A percentile compares a stretch with the other conserved stretches of the same genome.
Evolutionary conservation across 2,888 invertebrate species (phyloP).

Genomic region (Syrphus vitripennis): DNA sequence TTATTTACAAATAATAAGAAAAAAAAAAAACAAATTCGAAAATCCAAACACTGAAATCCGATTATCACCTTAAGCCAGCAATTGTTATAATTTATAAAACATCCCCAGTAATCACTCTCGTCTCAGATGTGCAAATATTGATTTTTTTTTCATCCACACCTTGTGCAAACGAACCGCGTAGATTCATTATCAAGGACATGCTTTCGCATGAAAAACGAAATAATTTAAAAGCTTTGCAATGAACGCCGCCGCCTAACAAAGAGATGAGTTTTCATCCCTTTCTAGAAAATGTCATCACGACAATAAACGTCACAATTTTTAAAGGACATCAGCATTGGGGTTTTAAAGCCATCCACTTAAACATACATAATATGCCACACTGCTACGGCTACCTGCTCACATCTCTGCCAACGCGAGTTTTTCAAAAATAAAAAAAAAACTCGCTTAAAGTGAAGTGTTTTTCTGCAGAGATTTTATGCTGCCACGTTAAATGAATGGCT

Average conservation of each 20-base stretch:
- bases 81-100: background rate
- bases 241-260: background rate
- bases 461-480: slow-evolving; percentile 32
- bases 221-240: background rate
- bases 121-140: slow-evolving; percentile 32
- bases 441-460: background rate
- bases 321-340: background rate
- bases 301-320: slow-evolving; percentile 19
- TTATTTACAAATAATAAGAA: background rate
- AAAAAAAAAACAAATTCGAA: no score
- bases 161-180: slow-evolving; percentile 23
- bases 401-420: background rate
- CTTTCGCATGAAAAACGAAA: slow-evolving; percentile 30
- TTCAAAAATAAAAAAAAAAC: background rate
- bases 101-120: background rate
- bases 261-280: background rate
- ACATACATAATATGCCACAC: background rate
- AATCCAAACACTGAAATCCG: slow-evolving; percentile 41
- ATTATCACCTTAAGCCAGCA: slow-evolving; percentile 14
- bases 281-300: slow-evolving; percentile 27
- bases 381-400: no score
- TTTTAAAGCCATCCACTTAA: background rate
- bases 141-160: slow-evolving; percentile 32
- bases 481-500: slow-evolving; percentile 11
- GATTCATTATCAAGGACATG: slow-evolving; percentile 59